Evolutionary conservation across 92 coral and sea anemone genomes (phyloP), one percentile per base, ranked within the genome.

Genomic region (Actinernus sp.): DNA sequence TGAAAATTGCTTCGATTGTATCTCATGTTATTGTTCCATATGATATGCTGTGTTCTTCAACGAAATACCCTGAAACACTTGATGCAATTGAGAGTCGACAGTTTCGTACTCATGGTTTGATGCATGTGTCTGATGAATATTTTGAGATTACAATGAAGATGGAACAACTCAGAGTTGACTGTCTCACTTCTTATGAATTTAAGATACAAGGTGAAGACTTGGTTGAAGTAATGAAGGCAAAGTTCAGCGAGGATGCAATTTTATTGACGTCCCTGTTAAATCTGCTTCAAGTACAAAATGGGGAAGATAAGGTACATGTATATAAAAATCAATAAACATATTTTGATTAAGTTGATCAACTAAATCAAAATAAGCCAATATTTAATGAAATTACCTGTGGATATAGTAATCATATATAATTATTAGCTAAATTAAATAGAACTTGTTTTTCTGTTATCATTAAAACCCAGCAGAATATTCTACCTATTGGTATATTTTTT

Each of bases 81-180:
- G 51, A 0, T 16, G 78, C 58, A 1, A 71, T 58, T 18, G 78
- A 71, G 29, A 20, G 30, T 8, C 19, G 67, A 20, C 68, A 71
- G 30, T 71, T 39, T 40, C 34, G 68, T 2, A 23, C 58, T 18
- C 78, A 58, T 71, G 68, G 78, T 1, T 26, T 58, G 26, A 31
- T 71, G 14, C 78, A 71, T 58, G 10, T 71, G 3, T 43, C 58
- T 31, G 78, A 70, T 24, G 22, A 21, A 12, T 49, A 4, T 3
- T 71, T 1, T 32, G 37, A 57, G 26, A 8, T 71, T 17, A 24
- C 44, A 16, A 25, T 71, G 3, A 27, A 17, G 45, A 48, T 71
- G 7, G 60, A 71, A 21, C 68, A 69, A 29, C 2, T 2, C 16
- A 29, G 77, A 43, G 46, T 32, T 19, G 23, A 12, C 13, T 26